Conservation (phyloP, 1,140 invertebrate species). For the Meloidogyne chitwoodi region DNA sequence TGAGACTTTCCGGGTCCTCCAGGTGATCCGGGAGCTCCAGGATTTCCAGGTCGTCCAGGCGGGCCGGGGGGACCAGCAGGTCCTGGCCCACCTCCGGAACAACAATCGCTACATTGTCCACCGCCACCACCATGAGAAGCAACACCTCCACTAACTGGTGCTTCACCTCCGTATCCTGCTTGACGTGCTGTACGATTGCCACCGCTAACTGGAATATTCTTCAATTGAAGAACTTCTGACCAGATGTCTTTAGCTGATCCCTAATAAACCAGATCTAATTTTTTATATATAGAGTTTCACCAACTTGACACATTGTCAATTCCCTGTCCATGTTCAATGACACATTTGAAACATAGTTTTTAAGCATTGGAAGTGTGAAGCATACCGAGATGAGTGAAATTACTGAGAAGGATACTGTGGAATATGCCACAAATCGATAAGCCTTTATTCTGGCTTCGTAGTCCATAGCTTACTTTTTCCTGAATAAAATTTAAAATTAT, state of each 20-base stretch:
- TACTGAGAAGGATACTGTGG: constrained; percentile 45
- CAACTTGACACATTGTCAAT: constrained; percentile 51
- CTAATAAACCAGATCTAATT: constrained; percentile 22
- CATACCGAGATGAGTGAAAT: constrained; percentile 43
- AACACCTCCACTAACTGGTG: constrained; percentile 30
- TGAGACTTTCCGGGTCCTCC: constrained; percentile 22
- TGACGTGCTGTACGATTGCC: constrained; percentile 54
- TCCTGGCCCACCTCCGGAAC: constrained; percentile 44
- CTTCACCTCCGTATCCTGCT: constrained; percentile 34
- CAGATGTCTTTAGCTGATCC: constrained; percentile 60
- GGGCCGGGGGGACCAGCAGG: constrained; percentile 42
- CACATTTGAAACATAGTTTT: constrained; percentile 55
- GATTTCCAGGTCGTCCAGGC: constrained; percentile 49
- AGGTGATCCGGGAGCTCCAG: constrained; percentile 39
- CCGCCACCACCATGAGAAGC: constrained; percentile 30
- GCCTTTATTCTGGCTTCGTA: constrained; percentile 49
- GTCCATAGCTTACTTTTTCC: constrained; percentile 18
- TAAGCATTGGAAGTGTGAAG: constrained; percentile 56
- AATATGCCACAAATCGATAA: constrained; percentile 48
- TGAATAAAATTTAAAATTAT: neutral
- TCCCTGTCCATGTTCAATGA: constrained; percentile 53
- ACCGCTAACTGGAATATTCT: constrained; percentile 46
- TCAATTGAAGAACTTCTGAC: constrained; percentile 54
- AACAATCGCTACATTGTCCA: constrained; percentile 42
- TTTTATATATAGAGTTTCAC: constrained; percentile 60